Conservation (phyloP, 2,888 invertebrate genomes). For the Anarsia innoxiella region DNA sequence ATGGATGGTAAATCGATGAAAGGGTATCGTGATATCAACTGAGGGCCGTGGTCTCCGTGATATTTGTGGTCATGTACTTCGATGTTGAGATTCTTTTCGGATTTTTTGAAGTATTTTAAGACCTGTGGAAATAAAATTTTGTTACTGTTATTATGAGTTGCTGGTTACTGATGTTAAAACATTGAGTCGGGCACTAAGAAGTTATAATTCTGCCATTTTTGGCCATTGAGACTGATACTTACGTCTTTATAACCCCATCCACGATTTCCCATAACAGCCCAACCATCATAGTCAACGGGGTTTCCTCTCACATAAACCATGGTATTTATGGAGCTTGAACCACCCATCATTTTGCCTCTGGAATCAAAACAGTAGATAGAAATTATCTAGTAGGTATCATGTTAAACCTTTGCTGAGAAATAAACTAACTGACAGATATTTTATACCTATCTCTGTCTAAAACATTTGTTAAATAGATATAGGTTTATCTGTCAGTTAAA, state of each 20-base stretch:
- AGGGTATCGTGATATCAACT: conserved; percentile 74
- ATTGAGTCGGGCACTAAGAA: too few species aligned
- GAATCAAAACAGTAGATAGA: too few species aligned
- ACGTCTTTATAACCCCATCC: conserved; percentile 78
- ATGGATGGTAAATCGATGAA: conserved; percentile 74
- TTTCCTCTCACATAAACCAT: conserved; percentile 76
- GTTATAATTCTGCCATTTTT: too few species aligned
- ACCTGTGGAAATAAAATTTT: conserved; percentile 56
- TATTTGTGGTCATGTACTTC: conserved; percentile 64
- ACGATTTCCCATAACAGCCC: conserved; percentile 75
- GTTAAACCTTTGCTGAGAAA: too few species aligned
- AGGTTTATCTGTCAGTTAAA: too few species aligned
- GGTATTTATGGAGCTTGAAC: conserved; percentile 78
- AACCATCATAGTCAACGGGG: conserved; percentile 76
- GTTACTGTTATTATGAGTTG: too few species aligned
- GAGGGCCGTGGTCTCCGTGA: conserved; percentile 76
- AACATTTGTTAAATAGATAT: too few species aligned
- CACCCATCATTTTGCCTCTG: conserved; percentile 79
- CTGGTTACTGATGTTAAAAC: too few species aligned
- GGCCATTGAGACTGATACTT: too few species aligned
- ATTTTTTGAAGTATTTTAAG: conserved; percentile 80
- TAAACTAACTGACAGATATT: too few species aligned
- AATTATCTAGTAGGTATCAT: too few species aligned
- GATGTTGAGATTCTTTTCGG: conserved; percentile 74
- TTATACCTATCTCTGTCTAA: too few species aligned